Base-by-base conservation (phyloP, 2,113 vertebrate genomes). In the Thermophis baileyi region DNA sequence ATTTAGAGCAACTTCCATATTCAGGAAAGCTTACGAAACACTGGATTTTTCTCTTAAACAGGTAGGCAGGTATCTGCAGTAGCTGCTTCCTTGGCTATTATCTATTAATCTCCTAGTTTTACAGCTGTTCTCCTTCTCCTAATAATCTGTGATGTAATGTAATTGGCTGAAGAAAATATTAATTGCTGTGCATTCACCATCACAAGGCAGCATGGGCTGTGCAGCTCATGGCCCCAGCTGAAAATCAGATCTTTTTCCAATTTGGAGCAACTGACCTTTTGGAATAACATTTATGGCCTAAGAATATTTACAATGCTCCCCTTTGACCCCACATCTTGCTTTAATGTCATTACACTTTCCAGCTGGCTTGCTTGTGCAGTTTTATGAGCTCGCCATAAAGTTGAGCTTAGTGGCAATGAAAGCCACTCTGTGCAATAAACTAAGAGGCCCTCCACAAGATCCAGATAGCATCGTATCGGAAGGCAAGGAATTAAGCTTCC, bases 371-470 rank as follows among this genome's bases (percentile, higher is more conserved):
- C 53, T 85, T 89, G 69, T 51, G 24, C 0, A 0, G 2, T 46
- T 30, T 74, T 44, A 54, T 74, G 88, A 47, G 88, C 18, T n/a
- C 10, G 25, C 55, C 0, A 90, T 1, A 27, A 89, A 69, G 27
- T 22, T 25, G 4, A 91, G 94, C 92, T 91, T 91, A 54, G 91
- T 22, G 47, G 92, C 91, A 92, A 60, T 25, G 30, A 14, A 94
- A 91, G 22, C 16, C 20, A 25, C 5, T 40, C 46, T 40, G 4
- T 88, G 88, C 74, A 12, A 1, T 90, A 69, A 93, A 93, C 55
- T 8, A n/a, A 25, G 91, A 57, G 69, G 92, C 50, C 63, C 40
- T 10, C 18, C 2, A 24, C 5, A n/a, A 89, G 51, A 44, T 22
- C n/a, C 54, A 22, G 20, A 14, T 30, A 22, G 54, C 40, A 47